These are phyloP conservation scores for Drosophila borborema DNA, from an alignment of 2,888 invertebrate species.

Conservation along the genomic window DNA sequence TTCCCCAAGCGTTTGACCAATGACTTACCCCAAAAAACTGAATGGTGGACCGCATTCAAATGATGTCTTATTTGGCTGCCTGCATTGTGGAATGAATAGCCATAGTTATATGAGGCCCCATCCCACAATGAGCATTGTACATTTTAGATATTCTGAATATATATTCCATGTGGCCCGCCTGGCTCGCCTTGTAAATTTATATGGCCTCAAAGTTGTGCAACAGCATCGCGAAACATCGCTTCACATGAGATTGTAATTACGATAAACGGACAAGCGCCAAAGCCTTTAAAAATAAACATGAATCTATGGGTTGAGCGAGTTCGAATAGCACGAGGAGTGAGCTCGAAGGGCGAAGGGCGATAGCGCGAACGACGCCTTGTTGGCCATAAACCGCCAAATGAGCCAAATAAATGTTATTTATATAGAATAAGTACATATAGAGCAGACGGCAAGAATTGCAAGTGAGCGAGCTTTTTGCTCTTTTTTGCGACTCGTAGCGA, in stretches of 20 bases:
- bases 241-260: constrained; percentile 81
- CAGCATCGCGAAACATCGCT: constrained; percentile 76
- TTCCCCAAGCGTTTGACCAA: constrained; percentile 81
- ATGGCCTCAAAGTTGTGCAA: constrained; percentile 76
- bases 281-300: constrained; percentile 66
- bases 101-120: constrained; percentile 43
- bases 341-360: neutral
- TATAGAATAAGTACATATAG: constrained; percentile 42
- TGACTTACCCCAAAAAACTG: constrained; percentile 65
- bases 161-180: neutral
- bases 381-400: constrained; percentile 80
- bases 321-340: neutral
- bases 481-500: constrained; percentile 25
- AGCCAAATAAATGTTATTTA: constrained; percentile 82
- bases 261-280: constrained; percentile 69
- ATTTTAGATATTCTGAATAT: constrained; percentile 22
- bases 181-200: constrained; percentile 48
- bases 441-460: constrained; percentile 58
- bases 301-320: constrained; percentile 25
- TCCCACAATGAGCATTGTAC: constrained; percentile 28
- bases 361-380: constrained; percentile 51
- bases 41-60: constrained; percentile 72
- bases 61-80: constrained; percentile 79
- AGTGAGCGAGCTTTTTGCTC: constrained; percentile 45
- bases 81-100: constrained; percentile 65